Evolutionary conservation across 2,113 vertebrate species (phyloP).

Genomic region (Acanthisitta chloris): DNA sequence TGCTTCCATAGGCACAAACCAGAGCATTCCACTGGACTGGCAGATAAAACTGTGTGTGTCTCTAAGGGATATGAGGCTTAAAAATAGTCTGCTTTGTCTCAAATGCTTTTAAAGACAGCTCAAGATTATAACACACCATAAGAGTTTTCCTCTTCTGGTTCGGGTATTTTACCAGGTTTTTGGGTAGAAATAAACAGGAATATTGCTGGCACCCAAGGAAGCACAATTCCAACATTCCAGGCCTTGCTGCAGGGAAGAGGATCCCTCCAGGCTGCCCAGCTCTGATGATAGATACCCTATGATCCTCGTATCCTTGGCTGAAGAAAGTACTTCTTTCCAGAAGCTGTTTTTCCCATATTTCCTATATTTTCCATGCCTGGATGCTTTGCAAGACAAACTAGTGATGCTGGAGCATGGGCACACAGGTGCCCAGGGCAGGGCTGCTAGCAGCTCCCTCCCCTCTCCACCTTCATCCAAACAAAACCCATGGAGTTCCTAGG

Average conservation of each 20-base stretch:
- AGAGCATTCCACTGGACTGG: not conserved
- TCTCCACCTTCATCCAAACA: not conserved
- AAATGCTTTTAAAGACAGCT: not conserved
- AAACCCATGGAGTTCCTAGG: not conserved
- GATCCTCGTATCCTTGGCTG: no score
- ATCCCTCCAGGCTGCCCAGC: not conserved
- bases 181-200: not conserved
- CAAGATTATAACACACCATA: not conserved
- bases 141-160: not conserved
- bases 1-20: not conserved
- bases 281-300: not conserved
- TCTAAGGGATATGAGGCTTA: not conserved
- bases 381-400: not conserved
- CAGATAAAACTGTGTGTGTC: not conserved
- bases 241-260: not conserved
- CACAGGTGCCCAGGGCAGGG: rapidly evolving
- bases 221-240: not conserved
- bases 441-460: not conserved
- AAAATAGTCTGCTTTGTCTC: not conserved
- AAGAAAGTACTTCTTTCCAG: not conserved
- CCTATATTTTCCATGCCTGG: not conserved
- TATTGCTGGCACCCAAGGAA: not conserved
- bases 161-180: not conserved
- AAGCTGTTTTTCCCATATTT: not conserved
- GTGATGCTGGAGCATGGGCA: rapidly evolving